Conservation (phyloP, 2,113 vertebrate species). For the Actinemys pallida region DNA sequence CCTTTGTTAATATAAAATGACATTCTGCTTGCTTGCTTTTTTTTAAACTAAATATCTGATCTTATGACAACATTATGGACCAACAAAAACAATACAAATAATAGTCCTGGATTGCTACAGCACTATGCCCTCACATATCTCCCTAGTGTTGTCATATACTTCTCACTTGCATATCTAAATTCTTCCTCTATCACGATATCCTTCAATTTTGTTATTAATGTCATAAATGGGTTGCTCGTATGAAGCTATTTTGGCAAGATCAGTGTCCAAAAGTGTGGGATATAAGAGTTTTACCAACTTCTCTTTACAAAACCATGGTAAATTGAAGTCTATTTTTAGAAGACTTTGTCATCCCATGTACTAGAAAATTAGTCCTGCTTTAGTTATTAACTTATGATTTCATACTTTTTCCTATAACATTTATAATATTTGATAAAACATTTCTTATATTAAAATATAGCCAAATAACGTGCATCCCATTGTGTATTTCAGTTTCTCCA, state of each 20-base stretch:
- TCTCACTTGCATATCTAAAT: not conserved
- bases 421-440: not conserved
- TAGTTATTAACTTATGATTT: not conserved
- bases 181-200: not conserved
- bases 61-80: not conserved
- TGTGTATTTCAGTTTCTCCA: not conserved
- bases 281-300: not conserved
- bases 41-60: not conserved
- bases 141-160: not conserved
- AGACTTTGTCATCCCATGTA: not conserved
- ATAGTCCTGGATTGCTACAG: not conserved
- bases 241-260: not conserved
- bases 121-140: not conserved
- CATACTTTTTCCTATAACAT: not conserved
- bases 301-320: not conserved
- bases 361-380: rapidly evolving
- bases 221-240: not conserved
- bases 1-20: constrained; percentile 22
- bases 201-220: not conserved
- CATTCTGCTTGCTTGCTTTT: not conserved
- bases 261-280: not conserved
- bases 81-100: not conserved
- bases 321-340: not conserved
- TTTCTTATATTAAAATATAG: not conserved
- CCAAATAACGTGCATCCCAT: rapidly evolving